Conservation (phyloP, 2,113 vertebrate genomes). For the Rhinogobius similis region DNA sequence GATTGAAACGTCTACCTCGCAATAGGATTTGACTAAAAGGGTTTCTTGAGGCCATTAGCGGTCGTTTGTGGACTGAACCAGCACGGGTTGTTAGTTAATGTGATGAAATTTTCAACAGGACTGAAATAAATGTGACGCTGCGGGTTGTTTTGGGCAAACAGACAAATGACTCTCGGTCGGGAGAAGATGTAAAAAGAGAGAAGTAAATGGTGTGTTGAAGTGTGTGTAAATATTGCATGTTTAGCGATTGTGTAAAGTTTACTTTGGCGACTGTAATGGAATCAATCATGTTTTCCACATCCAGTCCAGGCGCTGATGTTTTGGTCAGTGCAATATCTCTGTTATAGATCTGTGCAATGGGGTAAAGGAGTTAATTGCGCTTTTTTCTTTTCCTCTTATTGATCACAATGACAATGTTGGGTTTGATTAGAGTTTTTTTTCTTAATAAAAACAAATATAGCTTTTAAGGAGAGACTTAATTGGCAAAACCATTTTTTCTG, state of each 20-base stretch:
- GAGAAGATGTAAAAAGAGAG: not conserved
- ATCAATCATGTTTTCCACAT: not conserved
- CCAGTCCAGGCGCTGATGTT: not conserved
- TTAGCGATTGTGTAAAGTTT: not conserved
- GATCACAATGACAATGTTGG: too few species aligned
- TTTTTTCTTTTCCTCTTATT: not conserved
- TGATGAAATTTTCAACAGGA: conserved; percentile 11
- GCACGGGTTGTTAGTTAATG: conserved; percentile 8
- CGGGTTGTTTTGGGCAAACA: conserved; percentile 3
- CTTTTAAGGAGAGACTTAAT: too few species aligned
- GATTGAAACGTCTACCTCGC: conserved; percentile 19
- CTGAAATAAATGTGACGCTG: not conserved
- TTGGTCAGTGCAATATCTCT: not conserved
- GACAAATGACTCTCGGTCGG: not conserved
- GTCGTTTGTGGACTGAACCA: conserved; percentile 23
- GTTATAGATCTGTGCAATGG: too few species aligned
- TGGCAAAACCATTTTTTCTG: too few species aligned
- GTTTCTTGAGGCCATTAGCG: not conserved
- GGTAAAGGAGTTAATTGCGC: too few species aligned
- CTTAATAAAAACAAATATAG: too few species aligned
- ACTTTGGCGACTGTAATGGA: not conserved
- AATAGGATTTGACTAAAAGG: conserved; percentile 23
- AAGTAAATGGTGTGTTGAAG: not conserved
- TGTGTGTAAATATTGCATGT: not conserved
- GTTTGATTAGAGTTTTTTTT: too few species aligned